A percentile compares a stretch with the other conserved stretches of the same genome.
These are phyloP conservation scores for Paratilapia polleni DNA, from an alignment of 2,113 vertebrate genomes.

Conservation along the genomic window DNA sequence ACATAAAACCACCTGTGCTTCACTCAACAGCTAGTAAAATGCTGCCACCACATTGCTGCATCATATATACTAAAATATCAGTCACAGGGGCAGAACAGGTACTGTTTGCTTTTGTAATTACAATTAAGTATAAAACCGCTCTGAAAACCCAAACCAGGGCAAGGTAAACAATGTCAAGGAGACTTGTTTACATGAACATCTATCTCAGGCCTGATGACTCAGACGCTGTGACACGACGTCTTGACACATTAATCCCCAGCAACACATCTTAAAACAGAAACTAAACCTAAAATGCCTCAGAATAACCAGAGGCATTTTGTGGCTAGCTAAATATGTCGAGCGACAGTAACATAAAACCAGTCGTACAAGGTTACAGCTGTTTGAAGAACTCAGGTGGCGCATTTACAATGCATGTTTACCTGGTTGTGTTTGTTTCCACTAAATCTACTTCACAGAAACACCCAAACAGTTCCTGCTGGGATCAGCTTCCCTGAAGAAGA, in stretches of 20 bases:
- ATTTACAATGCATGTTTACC: slow-evolving; percentile 5
- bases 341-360: slow-evolving; percentile 24
- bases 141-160: not conserved
- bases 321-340: slow-evolving; percentile 53
- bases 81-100: not conserved
- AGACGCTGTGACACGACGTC: not conserved
- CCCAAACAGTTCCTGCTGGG: not conserved
- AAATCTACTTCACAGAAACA: slow-evolving; percentile 10
- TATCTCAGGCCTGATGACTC: slow-evolving; percentile 35
- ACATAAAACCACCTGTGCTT: not conserved
- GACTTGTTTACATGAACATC: slow-evolving; percentile 21
- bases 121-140: not conserved
- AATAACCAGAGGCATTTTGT: slow-evolving; percentile 40
- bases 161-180: slow-evolving; percentile 4
- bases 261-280: slow-evolving; percentile 60
- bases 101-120: not conserved
- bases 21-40: not conserved
- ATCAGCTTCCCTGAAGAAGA: slow-evolving; percentile 3
- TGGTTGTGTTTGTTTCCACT: slow-evolving; percentile 25
- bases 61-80: not conserved
- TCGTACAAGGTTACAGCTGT: slow-evolving; percentile 23
- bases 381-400: not conserved
- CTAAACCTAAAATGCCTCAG: slow-evolving; percentile 30
- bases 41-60: not conserved
- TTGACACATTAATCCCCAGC: slow-evolving; percentile 47